A percentile compares a stretch with the other conserved stretches of the same genome.
These are phyloP conservation scores for Dendronephthya gigantea DNA, from an alignment of 64 coral and sea anemone species.

Conservation along the genomic window DNA sequence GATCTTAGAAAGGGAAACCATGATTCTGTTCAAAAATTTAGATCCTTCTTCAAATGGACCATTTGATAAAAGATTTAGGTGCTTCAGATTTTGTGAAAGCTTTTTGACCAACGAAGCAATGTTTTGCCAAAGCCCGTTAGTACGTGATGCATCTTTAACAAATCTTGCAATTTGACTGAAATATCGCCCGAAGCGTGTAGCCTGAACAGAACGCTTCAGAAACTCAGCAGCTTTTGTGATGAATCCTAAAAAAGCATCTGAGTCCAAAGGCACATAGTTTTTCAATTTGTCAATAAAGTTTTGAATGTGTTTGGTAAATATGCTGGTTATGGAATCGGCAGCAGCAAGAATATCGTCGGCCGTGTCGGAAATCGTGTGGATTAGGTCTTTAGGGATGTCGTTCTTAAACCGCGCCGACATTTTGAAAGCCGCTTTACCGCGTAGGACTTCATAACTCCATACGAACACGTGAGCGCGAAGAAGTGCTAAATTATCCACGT, in stretches of 20 bases:
- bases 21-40: slow-evolving; percentile 45
- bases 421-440: slow-evolving; percentile 95
- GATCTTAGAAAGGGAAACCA: slow-evolving; percentile 39
- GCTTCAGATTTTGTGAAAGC: background rate
- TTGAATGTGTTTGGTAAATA: slow-evolving; percentile 55
- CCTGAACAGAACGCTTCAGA: slow-evolving; percentile 49
- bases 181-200: background rate
- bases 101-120: background rate
- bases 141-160: background rate
- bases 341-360: slow-evolving; percentile 60
- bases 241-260: slow-evolving; percentile 52
- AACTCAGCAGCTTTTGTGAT: slow-evolving; percentile 63
- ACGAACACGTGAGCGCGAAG: slow-evolving; percentile 57
- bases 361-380: slow-evolving; percentile 60
- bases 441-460: slow-evolving; percentile 55
- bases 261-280: slow-evolving; percentile 46
- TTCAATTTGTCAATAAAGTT: slow-evolving; percentile 56
- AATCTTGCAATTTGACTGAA: background rate
- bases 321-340: slow-evolving; percentile 54
- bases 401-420: slow-evolving; percentile 89
- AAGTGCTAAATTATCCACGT: slow-evolving; percentile 65
- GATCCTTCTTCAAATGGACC: slow-evolving; percentile 32
- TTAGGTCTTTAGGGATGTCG: slow-evolving; percentile 91
- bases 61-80: background rate
- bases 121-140: background rate